phyloP scores from a whole-genome alignment of 2,113 vertebrate species.

The Trachemys scripta region DNA sequence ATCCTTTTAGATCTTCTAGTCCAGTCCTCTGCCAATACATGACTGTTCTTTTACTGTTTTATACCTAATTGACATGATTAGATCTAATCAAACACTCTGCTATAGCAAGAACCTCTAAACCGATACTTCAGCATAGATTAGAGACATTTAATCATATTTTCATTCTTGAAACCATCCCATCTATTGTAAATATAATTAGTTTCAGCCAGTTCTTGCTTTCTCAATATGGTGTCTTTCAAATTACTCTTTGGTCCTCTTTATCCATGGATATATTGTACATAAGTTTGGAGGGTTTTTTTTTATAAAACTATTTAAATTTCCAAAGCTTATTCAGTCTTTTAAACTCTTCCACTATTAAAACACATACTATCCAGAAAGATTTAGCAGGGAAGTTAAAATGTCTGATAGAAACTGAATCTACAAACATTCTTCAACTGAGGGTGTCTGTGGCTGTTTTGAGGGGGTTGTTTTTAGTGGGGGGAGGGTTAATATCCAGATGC shows the following conservation, averaged over 20 bases:
- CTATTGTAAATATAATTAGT: not conserved
- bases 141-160: not conserved
- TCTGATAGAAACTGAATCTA: not conserved
- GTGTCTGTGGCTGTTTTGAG: not conserved
- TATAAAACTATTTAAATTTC: not conserved
- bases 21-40: too few relatives aligned
- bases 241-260: slow-evolving; percentile 6
- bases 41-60: too few relatives aligned
- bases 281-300: not conserved
- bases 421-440: not conserved
- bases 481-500: not conserved
- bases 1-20: too few relatives aligned
- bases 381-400: not conserved
- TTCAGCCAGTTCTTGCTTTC: not conserved
- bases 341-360: slow-evolving; percentile 13
- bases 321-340: not conserved
- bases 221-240: not conserved
- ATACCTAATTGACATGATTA: too few relatives aligned
- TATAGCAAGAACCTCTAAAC: not conserved
- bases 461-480: not conserved
- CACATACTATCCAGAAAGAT: slow-evolving; percentile 2
- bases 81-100: too few relatives aligned
- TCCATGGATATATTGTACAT: not conserved
- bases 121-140: not conserved
- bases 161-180: not conserved